Percentiles rank a stretch among this genome's conserved stretches.
Conservation (phyloP, 2,888 invertebrate genomes). For the Eudemis profundana region DNA sequence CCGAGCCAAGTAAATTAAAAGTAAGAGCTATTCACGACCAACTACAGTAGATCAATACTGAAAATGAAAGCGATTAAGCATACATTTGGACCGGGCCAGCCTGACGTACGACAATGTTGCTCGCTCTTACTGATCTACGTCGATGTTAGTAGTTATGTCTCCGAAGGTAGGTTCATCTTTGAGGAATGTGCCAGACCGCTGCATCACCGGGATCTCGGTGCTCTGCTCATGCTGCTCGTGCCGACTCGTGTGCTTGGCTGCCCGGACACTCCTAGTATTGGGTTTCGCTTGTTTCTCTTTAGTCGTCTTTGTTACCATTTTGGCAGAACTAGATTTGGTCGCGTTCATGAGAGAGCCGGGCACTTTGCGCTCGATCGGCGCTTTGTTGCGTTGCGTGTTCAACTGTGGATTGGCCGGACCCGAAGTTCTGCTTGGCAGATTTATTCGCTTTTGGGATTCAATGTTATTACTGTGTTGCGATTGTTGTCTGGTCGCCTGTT, state of each 20-base stretch:
- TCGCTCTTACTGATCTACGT: constrained; percentile 57
- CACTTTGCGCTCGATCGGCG: constrained; percentile 53
- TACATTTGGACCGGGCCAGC: neutral
- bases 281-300: constrained; percentile 54
- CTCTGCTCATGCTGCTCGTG: constrained; percentile 45
- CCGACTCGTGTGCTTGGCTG: constrained; percentile 46
- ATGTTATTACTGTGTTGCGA: constrained; percentile 46
- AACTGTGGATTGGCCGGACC: neutral
- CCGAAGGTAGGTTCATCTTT: constrained; percentile 89
- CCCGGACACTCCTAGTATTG: neutral
- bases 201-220: constrained; percentile 68
- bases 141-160: constrained; percentile 63
- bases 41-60: neutral
- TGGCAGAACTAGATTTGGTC: constrained; percentile 86
- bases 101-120: neutral
- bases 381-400: constrained; percentile 42
- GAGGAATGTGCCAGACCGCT: constrained; percentile 89
- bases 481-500: constrained; percentile 46
- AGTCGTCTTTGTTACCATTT: constrained; percentile 73
- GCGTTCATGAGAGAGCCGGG: constrained; percentile 81
- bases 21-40: neutral
- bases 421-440: constrained; percentile 7
- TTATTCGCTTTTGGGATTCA: constrained; percentile 18
- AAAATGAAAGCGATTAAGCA: neutral
- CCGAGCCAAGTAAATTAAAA: neutral